These are phyloP conservation scores for Megaceryle maxima DNA, from an alignment of 2,113 vertebrate species.

Conservation along the genomic window DNA sequence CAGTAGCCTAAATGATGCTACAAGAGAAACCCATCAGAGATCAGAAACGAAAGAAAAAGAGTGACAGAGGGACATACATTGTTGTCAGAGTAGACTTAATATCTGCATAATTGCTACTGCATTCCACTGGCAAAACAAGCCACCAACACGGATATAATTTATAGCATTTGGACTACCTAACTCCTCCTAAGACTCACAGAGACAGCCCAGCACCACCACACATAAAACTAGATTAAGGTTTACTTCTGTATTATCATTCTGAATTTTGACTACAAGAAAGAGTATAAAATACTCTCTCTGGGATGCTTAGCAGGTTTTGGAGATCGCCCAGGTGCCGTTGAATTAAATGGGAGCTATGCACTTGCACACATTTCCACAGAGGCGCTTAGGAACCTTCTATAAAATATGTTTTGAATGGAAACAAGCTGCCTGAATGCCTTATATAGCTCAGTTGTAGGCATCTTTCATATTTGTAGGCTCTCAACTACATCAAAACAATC, in stretches of 20 bases:
- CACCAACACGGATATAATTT: not conserved
- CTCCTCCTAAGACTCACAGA: not conserved
- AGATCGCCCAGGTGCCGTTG: not conserved
- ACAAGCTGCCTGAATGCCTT: not conserved
- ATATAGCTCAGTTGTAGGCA: not conserved
- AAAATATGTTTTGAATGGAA: not conserved
- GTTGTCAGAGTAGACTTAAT: not conserved
- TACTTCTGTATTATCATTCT: not conserved
- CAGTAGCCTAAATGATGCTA: not conserved
- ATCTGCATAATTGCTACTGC: not conserved
- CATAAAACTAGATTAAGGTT: not conserved
- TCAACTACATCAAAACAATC: not conserved
- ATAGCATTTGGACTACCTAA: not conserved
- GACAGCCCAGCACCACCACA: rapidly evolving
- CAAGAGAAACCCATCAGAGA: not conserved
- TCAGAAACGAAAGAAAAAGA: not conserved
- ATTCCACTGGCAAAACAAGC: not conserved
- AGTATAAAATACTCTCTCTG: not conserved
- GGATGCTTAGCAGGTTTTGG: not conserved
- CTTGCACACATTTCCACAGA: not conserved
- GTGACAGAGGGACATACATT: not conserved
- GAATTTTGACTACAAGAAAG: not conserved
- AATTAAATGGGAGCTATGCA: not conserved
- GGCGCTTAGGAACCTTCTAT: not conserved
- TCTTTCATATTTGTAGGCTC: not conserved